Conservation (phyloP, 2,888 invertebrate species). For the Agonopterix heracliana region DNA sequence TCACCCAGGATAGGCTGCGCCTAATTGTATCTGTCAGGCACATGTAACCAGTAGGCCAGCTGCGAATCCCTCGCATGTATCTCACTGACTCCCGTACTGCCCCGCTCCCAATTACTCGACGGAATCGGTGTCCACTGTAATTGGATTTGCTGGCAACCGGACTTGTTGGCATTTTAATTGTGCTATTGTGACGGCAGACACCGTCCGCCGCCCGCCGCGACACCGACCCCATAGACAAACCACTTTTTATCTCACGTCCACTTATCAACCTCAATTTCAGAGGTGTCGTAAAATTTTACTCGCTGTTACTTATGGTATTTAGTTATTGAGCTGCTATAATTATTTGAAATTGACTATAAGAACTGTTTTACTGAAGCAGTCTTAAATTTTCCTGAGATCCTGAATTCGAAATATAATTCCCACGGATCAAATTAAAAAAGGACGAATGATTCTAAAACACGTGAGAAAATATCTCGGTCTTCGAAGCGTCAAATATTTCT, state of each 20-base stretch:
- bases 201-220: conserved; percentile 48
- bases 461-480: conserved; percentile 47
- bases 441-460: conserved; percentile 28
- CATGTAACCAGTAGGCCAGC: conserved; percentile 12
- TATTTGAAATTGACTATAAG: too few species aligned
- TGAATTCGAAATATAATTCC: conserved; percentile 25
- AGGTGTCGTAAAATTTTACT: not conserved
- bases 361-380: too few species aligned
- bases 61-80: conserved; percentile 48
- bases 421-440: conserved; percentile 39
- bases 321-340: not conserved
- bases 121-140: conserved; percentile 74
- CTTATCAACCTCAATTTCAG: not conserved
- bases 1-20: too few species aligned
- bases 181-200: conserved; percentile 72
- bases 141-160: conserved; percentile 72
- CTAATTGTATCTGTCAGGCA: too few species aligned
- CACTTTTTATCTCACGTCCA: conserved; percentile 47
- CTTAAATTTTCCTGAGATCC: too few species aligned
- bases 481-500: conserved; percentile 65
- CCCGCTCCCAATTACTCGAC: conserved; percentile 70
- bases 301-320: not conserved
- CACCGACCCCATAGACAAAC: conserved; percentile 57
- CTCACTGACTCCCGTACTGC: conserved; percentile 54
- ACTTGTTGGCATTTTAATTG: conserved; percentile 77